Evolutionary conservation across 1,140 invertebrate species (phyloP), one percentile per base, ranked within the genome.

Genomic region (Paraescarpia echinospica): DNA sequence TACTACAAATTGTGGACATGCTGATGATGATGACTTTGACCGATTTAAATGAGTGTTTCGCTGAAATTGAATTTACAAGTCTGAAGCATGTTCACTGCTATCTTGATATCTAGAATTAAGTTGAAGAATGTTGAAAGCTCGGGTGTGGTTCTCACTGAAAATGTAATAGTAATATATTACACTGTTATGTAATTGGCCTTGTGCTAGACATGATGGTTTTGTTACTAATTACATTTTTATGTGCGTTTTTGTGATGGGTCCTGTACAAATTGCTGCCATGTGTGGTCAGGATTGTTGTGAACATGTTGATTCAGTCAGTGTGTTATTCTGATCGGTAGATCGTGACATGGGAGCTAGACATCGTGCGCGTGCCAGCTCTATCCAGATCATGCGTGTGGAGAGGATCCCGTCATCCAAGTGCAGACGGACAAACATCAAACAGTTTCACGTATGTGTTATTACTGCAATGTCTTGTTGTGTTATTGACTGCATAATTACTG

Each of bases 261-360:
- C 12, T 41, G 41, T 4, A 41, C 41, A 41, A 41, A 41, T 6
- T 41, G 12, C 12, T 41, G 41, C 41, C 41, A 41, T 41, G 12
- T 41, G 59, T 77, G 59, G 59, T 77, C 59, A 77, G 59, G 14
- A 31, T 77, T 77, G 59, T 4, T 0, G 27, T 77, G 22, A 77
- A 27, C 2, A 31, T 27, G 4, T 90, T 31, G 33, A 31, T 90
- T 90, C 41, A 41, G 41, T 41, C 41, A 6, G n/a, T 41, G 12
- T 41, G 41, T 41, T 41, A 41, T 41, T 41, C 41, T 12, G 34
- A 59, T 93, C 89, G 94, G 92, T 93, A 96, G 96, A 99, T 96
- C 97, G 99, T 93, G 99, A 99, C 96, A 99, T 99, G 99, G 99
- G 99, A 93, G 99, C 99, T 89, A 97, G 99, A 94, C 99, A 99